phyloP scores from a whole-genome alignment of 2,113 vertebrate species.

The Trachemys scripta region DNA sequence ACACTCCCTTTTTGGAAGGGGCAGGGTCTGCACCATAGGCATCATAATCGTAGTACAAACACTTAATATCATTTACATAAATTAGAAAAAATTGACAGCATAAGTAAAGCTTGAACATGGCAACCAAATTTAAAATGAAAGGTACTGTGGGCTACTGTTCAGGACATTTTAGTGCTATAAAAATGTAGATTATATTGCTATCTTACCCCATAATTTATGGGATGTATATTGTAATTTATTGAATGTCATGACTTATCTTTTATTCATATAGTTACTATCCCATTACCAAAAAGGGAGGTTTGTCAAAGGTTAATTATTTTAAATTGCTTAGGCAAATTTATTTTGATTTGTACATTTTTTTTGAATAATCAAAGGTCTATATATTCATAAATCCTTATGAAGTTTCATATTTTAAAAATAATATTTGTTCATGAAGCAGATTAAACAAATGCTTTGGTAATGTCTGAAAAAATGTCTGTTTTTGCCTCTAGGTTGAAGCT shows the following conservation, averaged over 20 bases:
- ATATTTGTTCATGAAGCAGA: slow-evolving; percentile 70
- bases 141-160: slow-evolving; percentile 43
- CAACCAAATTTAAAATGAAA: slow-evolving; percentile 38
- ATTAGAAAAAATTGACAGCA: fast-evolving
- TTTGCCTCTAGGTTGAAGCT: slow-evolving; percentile 36
- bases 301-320: slow-evolving; percentile 89
- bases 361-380: slow-evolving; percentile 81
- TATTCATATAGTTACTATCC: slow-evolving; percentile 86
- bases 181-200: slow-evolving; percentile 74
- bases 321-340: slow-evolving; percentile 86
- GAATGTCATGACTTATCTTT: slow-evolving; percentile 86
- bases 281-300: slow-evolving; percentile 82
- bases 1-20: neutral
- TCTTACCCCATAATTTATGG: slow-evolving; percentile 80
- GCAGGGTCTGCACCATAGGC: neutral
- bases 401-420: slow-evolving; percentile 43
- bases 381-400: slow-evolving; percentile 76
- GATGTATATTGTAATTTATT: slow-evolving; percentile 83
- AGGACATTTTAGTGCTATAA: slow-evolving; percentile 72
- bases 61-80: neutral
- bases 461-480: slow-evolving; percentile 42
- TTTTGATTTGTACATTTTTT: slow-evolving; percentile 85
- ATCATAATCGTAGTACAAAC: neutral
- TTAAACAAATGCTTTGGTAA: slow-evolving; percentile 62
- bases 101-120: slow-evolving; percentile 34